A percentile compares a stretch with the other conserved stretches of the same genome.
phyloP scores from a whole-genome alignment of 2,888 invertebrate species.

The Xylota segnis region DNA sequence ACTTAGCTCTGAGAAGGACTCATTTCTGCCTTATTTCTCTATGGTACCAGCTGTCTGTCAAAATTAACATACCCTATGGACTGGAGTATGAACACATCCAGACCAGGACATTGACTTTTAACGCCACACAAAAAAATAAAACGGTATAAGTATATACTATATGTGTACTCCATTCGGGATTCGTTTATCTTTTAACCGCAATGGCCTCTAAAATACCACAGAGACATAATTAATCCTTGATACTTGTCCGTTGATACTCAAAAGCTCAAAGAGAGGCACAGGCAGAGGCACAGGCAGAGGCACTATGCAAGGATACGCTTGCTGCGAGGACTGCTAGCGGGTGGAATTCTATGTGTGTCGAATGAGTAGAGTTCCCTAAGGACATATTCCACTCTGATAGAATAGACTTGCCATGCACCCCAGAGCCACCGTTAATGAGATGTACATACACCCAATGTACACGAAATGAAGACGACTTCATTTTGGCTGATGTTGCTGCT shows the following conservation, averaged over 20 bases:
- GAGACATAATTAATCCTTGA: conserved; percentile 76
- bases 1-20: too few species aligned
- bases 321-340: conserved; percentile 15
- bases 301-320: conserved; percentile 40
- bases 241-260: conserved; percentile 47
- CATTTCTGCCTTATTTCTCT: too few species aligned
- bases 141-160: too few species aligned
- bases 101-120: conserved; percentile 73
- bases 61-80: too few species aligned
- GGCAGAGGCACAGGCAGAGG: too few species aligned
- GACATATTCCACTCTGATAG: conserved; percentile 44
- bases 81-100: conserved; percentile 20
- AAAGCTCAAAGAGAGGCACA: background rate
- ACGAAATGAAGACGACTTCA: conserved; percentile 62
- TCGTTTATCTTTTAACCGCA: conserved; percentile 62
- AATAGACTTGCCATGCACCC: conserved; percentile 54
- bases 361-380: conserved; percentile 45
- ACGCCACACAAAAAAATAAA: conserved; percentile 28
- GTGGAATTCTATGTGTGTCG: conserved; percentile 15
- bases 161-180: conserved; percentile 24
- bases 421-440: conserved; percentile 72
- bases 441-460: conserved; percentile 60
- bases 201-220: conserved; percentile 74
- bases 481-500: conserved; percentile 45
- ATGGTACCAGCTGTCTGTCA: too few species aligned